Percentiles rank a stretch among this genome's conserved stretches.
phyloP scores from a whole-genome alignment of 2,888 invertebrate genomes.

The Choristoneura rosaceana region DNA sequence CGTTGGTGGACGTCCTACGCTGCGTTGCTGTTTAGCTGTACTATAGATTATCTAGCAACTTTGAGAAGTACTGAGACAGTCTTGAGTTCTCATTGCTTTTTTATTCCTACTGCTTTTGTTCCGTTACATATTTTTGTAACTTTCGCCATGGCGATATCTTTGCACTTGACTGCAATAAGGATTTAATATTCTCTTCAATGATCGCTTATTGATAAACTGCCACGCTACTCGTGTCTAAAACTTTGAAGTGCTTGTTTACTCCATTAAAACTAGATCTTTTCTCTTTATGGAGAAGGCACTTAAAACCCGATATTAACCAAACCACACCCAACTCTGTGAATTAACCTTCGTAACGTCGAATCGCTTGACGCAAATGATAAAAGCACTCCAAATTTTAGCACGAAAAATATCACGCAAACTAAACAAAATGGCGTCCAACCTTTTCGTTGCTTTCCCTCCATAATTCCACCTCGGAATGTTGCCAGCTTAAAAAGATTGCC shows the following conservation, averaged over 20 bases:
- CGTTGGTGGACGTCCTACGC: too few relatives aligned
- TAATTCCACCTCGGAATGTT: conserved; percentile 5
- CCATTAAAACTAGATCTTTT: not conserved
- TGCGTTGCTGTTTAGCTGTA: too few relatives aligned
- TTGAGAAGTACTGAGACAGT: too few relatives aligned
- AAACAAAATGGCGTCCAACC: conserved; percentile 20
- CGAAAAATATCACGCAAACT: conserved; percentile 21
- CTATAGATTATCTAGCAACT: too few relatives aligned
- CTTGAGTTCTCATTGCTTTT: too few relatives aligned
- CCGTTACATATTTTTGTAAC: too few relatives aligned
- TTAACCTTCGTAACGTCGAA: too few relatives aligned
- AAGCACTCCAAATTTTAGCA: conserved; percentile 31
- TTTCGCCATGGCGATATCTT: too few relatives aligned
- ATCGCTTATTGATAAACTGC: not conserved
- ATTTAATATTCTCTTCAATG: not conserved
- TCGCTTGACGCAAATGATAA: not conserved
- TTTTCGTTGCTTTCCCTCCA: not conserved
- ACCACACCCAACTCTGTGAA: not conserved
- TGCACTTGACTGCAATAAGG: too few relatives aligned
- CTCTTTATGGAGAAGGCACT: conserved; percentile 21
- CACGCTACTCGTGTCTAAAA: not conserved
- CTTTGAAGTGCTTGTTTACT: conserved; percentile 20
- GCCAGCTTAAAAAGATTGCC: not conserved
- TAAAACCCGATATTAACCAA: not conserved
- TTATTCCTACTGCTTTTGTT: too few relatives aligned